Evolutionary conservation across 2,797 vertebrate species (phyloP), one percentile per base, ranked within the genome.

Genomic region (Otolemur crassicaudatus): DNA sequence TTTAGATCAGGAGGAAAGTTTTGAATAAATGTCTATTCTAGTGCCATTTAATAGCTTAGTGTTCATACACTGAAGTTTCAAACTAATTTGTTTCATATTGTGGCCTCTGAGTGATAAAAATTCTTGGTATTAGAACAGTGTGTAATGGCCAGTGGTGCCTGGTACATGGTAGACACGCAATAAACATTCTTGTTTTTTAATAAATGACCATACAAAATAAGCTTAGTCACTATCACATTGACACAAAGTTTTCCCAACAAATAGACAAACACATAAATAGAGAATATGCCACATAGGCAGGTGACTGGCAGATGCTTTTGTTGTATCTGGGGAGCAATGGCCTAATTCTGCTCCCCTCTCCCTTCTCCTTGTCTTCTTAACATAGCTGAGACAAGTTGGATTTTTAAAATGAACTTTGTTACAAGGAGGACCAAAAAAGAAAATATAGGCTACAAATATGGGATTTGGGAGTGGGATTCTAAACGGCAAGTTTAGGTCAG

Each of bases 71-170:
- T 86, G 27, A 85, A 80, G 67, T 92, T 89, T 93, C 61, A 79
- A 82, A 63, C 23, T 27, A 31, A 56, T 69, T 53, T 79, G 83
- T 79, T 89, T 82, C 23, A 65, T 90, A 46, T 56, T 43, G 27
- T 90, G 43, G 34, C 53, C 82, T 83, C 77, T 73, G 46, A 87
- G 70, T 87, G 46, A 58, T 91, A 27, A 76, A 95, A 72, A 6
- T 40, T 93, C 63, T 93, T 79, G 13, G 22, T 88, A 3, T n/a
- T 53, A 23, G 79, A 90, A 60, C 37, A 91, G 40, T 61, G 12
- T 69, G 29, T 90, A 61, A 75, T 53, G 29, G 40, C 58, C 29
- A 37, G 77, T 8, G 2, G 34, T 65, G 14, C 12, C 76, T 72
- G 69, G 20, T 29, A 43, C 53, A 17, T 93, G 70, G 63, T 73